A percentile compares a stretch with the other conserved stretches of the same genome.
Evolutionary conservation across 92 coral and sea anemone genomes (phyloP).

Genomic region (Porites divaricata): DNA sequence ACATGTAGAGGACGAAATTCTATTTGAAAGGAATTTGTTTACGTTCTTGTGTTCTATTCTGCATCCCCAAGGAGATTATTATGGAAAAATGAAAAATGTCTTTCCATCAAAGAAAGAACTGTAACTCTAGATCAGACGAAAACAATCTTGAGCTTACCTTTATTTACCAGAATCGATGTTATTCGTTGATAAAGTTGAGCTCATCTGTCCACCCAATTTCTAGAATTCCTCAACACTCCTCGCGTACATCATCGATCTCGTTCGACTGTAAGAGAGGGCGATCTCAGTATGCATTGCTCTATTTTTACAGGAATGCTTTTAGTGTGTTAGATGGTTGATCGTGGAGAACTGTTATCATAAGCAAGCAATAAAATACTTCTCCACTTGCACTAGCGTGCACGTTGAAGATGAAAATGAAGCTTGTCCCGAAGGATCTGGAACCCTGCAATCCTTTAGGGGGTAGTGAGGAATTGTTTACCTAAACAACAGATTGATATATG

Average conservation of each 20-base stretch:
- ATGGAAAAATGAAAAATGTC: neutral
- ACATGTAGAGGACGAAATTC: too few relatives aligned
- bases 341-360: constrained; percentile 19
- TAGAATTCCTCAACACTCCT: constrained; percentile 30
- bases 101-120: neutral
- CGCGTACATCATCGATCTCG: constrained; percentile 9
- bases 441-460: neutral
- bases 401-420: neutral
- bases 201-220: constrained; percentile 23
- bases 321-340: constrained; percentile 6
- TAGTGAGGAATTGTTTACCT: neutral
- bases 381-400: constrained; percentile 6
- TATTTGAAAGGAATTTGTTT: neutral
- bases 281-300: neutral
- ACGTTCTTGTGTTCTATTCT: neutral
- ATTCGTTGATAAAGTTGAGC: constrained; percentile 2
- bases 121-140: neutral
- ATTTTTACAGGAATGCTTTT: constrained; percentile 15
- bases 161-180: neutral
- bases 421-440: too few relatives aligned
- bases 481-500: neutral
- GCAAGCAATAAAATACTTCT: constrained; percentile 2
- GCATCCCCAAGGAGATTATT: neutral
- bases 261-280: neutral
- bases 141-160: neutral